Evolutionary conservation across 1,140 invertebrate genomes (phyloP).

Genomic region (Potamilus streckersoni): DNA sequence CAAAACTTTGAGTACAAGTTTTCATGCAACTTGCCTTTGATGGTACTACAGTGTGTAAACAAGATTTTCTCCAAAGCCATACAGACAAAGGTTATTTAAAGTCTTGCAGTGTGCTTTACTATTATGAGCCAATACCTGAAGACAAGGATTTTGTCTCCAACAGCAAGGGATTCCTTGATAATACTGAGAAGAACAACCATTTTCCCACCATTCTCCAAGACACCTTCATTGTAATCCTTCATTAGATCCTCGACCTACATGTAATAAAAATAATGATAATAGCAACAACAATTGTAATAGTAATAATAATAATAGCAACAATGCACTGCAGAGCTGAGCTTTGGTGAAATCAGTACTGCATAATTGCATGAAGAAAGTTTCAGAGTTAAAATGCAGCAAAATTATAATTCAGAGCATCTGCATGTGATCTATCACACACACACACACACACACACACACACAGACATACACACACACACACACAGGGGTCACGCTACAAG

Average conservation of each 20-base stretch:
- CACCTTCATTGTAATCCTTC: constrained; percentile 87
- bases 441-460: too few relatives aligned
- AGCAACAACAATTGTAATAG: not conserved
- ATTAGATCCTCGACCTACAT: constrained; percentile 83
- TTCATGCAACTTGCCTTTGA: too few relatives aligned
- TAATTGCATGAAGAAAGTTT: too few relatives aligned
- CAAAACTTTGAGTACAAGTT: too few relatives aligned
- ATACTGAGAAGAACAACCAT: constrained; percentile 95
- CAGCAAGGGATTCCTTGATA: constrained; percentile 85
- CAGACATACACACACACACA: too few relatives aligned
- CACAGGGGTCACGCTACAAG: too few relatives aligned
- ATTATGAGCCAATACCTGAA: constrained; percentile 74
- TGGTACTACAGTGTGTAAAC: too few relatives aligned
- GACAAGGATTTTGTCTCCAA: constrained; percentile 92
- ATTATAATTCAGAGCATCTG: too few relatives aligned
- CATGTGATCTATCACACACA: too few relatives aligned
- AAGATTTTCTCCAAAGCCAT: too few relatives aligned
- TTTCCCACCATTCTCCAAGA: constrained; percentile 95
- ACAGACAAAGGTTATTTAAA: not conserved
- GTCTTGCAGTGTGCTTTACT: too few relatives aligned
- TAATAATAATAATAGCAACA: not conserved
- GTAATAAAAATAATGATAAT: not conserved
- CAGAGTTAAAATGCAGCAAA: too few relatives aligned
- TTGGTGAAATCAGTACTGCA: not conserved
- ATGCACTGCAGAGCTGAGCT: not conserved